Evolutionary conservation across 2,888 invertebrate genomes (phyloP), one percentile per base, ranked within the genome.

Genomic region (Drosophila limbata): DNA sequence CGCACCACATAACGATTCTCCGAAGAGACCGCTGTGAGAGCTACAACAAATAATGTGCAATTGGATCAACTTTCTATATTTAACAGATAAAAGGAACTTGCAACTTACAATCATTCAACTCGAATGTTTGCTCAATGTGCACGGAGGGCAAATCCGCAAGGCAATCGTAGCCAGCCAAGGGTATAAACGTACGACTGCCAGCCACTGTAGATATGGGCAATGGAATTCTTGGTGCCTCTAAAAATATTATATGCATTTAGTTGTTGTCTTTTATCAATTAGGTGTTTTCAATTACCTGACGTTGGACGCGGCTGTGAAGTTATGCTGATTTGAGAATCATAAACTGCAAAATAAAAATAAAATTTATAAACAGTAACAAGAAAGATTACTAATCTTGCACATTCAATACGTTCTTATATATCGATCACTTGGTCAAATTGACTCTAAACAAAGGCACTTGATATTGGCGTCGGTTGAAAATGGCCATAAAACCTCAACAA

Each of bases 41-140:
- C 92, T 92, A 33, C 15, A 39, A 8, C 0, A 47, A 11, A 17
- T 13, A 6, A 9, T 13, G 37, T 0, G 15, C 1, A 31, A 17
- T 19, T 53, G 10, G 19, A 17, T 45, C 45, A 45, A 4, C 17
- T 25, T 9, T 5, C 3, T 5, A 13, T 5, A 13, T 25, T 15
- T 15, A 1, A 17, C 28, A 10, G 13, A 28, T 15, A 25, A 42
- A 42, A 31, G 9, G 11, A 8, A 21, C 33, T 39, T 31, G 25
- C 10, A 92, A 52, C 64, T 50, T 92, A 96, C 96, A 92, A 91
- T 96, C 96, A 89, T 95, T 94, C 10, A 97, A 92, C 90, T 97
- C 97, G 45, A 96, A 95, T 44, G 96, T 96, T 92, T 97, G 97
- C 89, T 97, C 96, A 63, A 96, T 95, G 73, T 95, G 94, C 4